These are phyloP conservation scores for Dasyprocta punctata DNA, from an alignment of 2,113 vertebrate genomes.

Conservation along the genomic window DNA sequence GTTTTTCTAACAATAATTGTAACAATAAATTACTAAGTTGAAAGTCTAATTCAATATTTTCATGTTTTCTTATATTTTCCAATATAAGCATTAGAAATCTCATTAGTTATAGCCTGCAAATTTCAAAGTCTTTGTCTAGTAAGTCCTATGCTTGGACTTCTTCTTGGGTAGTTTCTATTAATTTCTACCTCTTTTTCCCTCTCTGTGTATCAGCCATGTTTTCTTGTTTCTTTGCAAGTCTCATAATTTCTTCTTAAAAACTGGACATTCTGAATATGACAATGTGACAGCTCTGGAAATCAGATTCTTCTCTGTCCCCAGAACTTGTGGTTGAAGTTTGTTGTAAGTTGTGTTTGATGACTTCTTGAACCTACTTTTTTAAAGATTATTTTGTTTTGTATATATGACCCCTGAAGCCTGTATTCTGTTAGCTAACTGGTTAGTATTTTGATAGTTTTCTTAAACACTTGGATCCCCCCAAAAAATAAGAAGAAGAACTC, in stretches of 20 bases:
- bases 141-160: neutral
- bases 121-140: conserved; percentile 4
- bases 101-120: neutral
- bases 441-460: conserved; percentile 9
- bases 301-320: neutral
- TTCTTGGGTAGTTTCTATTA: neutral
- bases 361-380: neutral
- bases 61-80: neutral
- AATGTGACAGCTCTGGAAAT: neutral
- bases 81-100: neutral
- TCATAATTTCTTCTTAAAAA: neutral
- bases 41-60: neutral
- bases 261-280: neutral
- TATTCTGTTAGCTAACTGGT: neutral
- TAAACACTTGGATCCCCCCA: neutral
- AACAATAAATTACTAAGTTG: neutral
- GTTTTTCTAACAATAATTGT: neutral
- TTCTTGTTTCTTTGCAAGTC: neutral
- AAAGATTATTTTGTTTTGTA: neutral
- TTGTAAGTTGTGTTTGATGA: neutral
- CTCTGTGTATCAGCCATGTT: neutral
- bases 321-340: neutral
- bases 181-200: neutral
- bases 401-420: neutral
- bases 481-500: neutral